phyloP scores from a whole-genome alignment of 2,888 invertebrate genomes.

The Ceratothoa steindachneri region DNA sequence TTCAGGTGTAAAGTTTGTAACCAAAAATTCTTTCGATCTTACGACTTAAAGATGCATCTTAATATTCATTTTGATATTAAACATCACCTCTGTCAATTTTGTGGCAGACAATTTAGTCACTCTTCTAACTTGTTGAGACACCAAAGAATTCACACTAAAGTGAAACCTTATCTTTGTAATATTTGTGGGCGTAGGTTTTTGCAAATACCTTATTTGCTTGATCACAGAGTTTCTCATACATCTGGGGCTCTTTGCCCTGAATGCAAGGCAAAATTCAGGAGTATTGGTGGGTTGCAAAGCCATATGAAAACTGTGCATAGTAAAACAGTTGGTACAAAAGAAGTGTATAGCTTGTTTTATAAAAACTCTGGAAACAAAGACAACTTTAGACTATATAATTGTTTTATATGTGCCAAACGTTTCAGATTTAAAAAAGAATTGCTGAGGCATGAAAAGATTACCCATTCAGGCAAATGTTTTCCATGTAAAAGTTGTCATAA shows the following conservation, averaged over 20 bases:
- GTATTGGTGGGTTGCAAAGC: not conserved
- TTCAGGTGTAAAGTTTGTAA: slow-evolving; percentile 49
- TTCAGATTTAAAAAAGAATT: not conserved
- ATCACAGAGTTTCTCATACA: not conserved
- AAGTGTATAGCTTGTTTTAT: not conserved
- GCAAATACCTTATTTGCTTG: not conserved
- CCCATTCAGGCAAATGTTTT: not conserved
- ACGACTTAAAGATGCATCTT: slow-evolving; percentile 54
- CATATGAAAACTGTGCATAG: not conserved
- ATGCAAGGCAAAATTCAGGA: not conserved
- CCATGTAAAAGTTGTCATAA: not conserved
- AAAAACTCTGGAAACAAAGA: not conserved
- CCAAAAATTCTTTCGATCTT: slow-evolving; percentile 54
- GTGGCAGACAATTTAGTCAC: slow-evolving; percentile 55
- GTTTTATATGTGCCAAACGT: not conserved
- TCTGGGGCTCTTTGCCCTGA: not conserved
- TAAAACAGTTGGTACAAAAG: not conserved
- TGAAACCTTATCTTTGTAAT: slow-evolving; percentile 38
- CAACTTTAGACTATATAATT: not conserved
- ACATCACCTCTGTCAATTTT: slow-evolving; percentile 53
- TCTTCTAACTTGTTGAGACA: slow-evolving; percentile 54
- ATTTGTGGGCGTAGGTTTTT: slow-evolving; percentile 32
- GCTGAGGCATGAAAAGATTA: not conserved
- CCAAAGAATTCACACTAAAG: slow-evolving; percentile 53
- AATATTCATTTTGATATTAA: slow-evolving; percentile 55